Evolutionary conservation across 2,888 invertebrate genomes (phyloP).

Genomic region (Macrosoma leucophasiata): DNA sequence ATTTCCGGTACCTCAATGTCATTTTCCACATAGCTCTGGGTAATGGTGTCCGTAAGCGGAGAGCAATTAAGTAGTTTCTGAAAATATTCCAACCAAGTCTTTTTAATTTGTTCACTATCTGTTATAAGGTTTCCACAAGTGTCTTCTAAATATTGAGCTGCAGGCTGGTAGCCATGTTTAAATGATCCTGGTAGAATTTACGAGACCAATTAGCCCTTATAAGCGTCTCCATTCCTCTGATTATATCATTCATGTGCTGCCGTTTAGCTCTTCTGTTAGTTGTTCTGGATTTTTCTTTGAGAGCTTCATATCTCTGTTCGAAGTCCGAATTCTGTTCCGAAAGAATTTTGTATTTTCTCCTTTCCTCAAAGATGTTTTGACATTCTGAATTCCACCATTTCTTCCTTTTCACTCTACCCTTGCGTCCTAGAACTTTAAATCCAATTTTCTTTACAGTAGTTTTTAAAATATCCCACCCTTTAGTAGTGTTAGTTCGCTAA

Average conservation of each 20-base stretch:
- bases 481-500: no score
- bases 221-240: neutral
- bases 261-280: conserved; percentile 1
- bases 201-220: neutral
- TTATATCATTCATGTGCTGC: neutral
- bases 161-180: neutral
- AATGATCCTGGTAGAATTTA: neutral
- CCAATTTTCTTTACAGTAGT: conserved; percentile 1
- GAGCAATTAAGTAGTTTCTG: no score
- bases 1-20: neutral
- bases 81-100: no score
- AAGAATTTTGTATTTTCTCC: conserved; percentile 1
- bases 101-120: conserved; percentile 1
- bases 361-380: conserved; percentile 3
- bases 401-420: neutral
- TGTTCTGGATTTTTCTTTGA: no score
- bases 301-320: no score
- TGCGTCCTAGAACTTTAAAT: neutral
- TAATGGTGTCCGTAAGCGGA: no score
- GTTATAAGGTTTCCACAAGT: neutral
- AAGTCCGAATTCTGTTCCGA: conserved; percentile 6
- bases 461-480: neutral
- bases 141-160: no score
- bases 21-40: no score
- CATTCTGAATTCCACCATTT: conserved; percentile 7